These are phyloP conservation scores for Tuta absoluta DNA, from an alignment of 2,888 invertebrate genomes.

Conservation along the genomic window DNA sequence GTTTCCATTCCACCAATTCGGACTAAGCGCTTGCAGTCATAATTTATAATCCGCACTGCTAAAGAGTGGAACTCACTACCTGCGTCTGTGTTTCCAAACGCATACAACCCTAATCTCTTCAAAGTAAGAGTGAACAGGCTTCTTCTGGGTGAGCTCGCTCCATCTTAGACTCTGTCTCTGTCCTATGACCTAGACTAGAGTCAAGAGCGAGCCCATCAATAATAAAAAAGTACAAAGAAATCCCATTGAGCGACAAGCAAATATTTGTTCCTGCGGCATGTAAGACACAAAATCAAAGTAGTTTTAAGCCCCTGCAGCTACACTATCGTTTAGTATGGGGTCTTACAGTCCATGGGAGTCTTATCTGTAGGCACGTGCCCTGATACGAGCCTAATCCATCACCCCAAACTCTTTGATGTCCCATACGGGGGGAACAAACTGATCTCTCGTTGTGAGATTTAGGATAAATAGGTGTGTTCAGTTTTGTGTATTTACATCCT, in stretches of 20 bases:
- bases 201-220: too few relatives aligned
- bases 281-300: conserved; percentile 38
- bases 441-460: conserved; percentile 28
- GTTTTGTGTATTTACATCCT: conserved; percentile 1
- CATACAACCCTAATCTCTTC: too few relatives aligned
- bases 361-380: conserved; percentile 69
- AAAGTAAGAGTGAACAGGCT: too few relatives aligned
- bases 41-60: too few relatives aligned
- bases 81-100: too few relatives aligned
- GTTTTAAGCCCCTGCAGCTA: conserved; percentile 52
- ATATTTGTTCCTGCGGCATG: conserved; percentile 40
- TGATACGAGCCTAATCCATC: conserved; percentile 70
- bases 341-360: conserved; percentile 39
- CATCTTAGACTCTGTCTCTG: too few relatives aligned
- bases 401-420: conserved; percentile 72
- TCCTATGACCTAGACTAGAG: too few relatives aligned
- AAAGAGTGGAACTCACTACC: too few relatives aligned
- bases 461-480: background rate
- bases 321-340: conserved; percentile 54
- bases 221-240: too few relatives aligned
- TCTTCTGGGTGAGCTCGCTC: too few relatives aligned
- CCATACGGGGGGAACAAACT: conserved; percentile 49
- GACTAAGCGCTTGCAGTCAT: too few relatives aligned
- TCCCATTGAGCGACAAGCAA: background rate
- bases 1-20: too few relatives aligned